Conservation (phyloP, 1,140 invertebrate genomes). For the Drosophila sproati region DNA sequence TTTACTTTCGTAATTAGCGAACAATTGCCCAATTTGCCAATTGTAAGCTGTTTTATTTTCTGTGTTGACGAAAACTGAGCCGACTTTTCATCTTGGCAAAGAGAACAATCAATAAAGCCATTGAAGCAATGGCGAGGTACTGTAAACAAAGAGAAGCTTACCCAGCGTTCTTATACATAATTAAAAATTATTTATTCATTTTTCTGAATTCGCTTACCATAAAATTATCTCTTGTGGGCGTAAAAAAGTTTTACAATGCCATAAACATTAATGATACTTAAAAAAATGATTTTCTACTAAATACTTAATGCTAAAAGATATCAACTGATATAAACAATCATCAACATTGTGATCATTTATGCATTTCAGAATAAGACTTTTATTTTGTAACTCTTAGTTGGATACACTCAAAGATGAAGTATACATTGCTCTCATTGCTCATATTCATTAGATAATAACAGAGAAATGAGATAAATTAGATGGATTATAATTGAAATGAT, state of each 20-base stretch:
- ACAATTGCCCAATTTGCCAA: slow-evolving; percentile 38
- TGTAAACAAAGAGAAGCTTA: not conserved
- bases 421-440: too few relatives aligned
- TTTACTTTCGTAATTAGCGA: slow-evolving; percentile 37
- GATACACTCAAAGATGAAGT: not conserved
- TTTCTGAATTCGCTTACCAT: not conserved
- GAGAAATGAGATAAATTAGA: too few relatives aligned
- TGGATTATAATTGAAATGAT: too few relatives aligned
- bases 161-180: not conserved
- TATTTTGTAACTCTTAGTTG: not conserved
- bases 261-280: not conserved
- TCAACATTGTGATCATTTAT: not conserved
- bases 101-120: not conserved
- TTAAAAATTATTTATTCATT: not conserved
- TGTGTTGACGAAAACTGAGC: not conserved
- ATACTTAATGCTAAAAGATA: not conserved
- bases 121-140: too few relatives aligned
- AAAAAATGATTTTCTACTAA: not conserved
- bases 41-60: slow-evolving; percentile 18
- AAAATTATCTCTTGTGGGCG: not conserved
- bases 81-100: not conserved
- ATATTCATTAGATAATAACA: too few relatives aligned
- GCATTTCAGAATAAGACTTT: not conserved
- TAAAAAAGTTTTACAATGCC: not conserved
- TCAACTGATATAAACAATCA: not conserved